phyloP scores from a whole-genome alignment of 1,140 invertebrate genomes.

The Frieseomelitta varia region DNA sequence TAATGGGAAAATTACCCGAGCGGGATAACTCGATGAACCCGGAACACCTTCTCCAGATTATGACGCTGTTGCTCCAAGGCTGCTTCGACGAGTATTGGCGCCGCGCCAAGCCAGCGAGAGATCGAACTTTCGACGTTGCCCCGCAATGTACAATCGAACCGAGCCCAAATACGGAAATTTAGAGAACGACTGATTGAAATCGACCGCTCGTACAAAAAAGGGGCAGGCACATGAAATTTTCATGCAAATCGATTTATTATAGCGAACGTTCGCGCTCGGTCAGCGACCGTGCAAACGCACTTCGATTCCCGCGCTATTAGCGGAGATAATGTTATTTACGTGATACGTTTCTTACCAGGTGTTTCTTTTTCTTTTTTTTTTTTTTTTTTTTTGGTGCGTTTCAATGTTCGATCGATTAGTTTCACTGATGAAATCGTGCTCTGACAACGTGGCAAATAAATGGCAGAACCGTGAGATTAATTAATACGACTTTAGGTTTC shows the following conservation, averaged over 20 bases:
- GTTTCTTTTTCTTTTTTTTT: no score
- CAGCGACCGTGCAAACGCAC: not conserved
- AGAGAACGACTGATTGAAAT: conserved; percentile 10
- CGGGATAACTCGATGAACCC: conserved; percentile 32
- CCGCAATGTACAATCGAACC: not conserved
- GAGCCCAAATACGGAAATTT: not conserved
- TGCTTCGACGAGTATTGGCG: conserved; percentile 4
- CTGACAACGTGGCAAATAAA: no score
- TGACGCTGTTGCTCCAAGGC: not conserved
- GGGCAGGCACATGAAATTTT: not conserved
- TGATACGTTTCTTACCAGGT: not conserved
- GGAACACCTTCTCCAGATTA: conserved; percentile 4
- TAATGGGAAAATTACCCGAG: conserved; percentile 38
- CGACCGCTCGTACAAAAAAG: not conserved
- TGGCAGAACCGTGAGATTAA: no score
- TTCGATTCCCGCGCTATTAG: not conserved
- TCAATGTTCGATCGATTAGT: no score
- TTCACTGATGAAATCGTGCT: no score
- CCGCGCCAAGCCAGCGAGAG: not conserved
- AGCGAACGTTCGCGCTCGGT: no score
- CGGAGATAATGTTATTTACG: not conserved
- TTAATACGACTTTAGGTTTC: no score
- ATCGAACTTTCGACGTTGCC: conserved; percentile 11
- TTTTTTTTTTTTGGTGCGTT: no score
- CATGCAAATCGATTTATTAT: not conserved